These are phyloP conservation scores for Sebastes schlegelii DNA, from an alignment of 2,113 vertebrate genomes.

Conservation along the genomic window DNA sequence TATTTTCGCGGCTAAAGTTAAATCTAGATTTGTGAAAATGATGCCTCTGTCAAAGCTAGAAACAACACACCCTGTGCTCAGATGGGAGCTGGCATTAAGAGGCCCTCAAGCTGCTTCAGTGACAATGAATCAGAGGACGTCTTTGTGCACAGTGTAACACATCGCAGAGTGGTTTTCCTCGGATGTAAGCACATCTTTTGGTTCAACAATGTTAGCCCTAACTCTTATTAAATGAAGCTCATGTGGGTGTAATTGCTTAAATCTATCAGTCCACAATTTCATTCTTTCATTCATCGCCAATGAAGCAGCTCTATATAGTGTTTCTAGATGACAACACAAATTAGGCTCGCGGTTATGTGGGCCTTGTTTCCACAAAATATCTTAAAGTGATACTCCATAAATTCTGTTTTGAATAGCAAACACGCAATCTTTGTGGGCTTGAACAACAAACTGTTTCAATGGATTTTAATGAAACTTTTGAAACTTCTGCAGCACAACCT, in stretches of 20 bases:
- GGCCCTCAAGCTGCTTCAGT: conserved; percentile 54
- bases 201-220: conserved; percentile 65
- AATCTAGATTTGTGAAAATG: conserved; percentile 29
- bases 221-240: conserved; percentile 60
- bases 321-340: conserved; percentile 61
- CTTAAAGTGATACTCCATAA: conserved; percentile 24
- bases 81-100: conserved; percentile 49
- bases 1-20: conserved; percentile 16
- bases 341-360: conserved; percentile 43
- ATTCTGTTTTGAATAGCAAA: conserved; percentile 4
- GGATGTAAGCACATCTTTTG: conserved; percentile 66
- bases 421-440: not conserved
- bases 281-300: conserved; percentile 45
- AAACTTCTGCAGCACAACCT: not conserved
- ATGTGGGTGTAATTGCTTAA: conserved; percentile 71
- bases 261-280: conserved; percentile 60
- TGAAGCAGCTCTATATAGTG: conserved; percentile 45
- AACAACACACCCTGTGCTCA: conserved; percentile 47
- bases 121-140: conserved; percentile 56
- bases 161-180: conserved; percentile 59
- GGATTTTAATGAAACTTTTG: not conserved
- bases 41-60: conserved; percentile 40
- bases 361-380: conserved; percentile 29
- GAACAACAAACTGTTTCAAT: not conserved
- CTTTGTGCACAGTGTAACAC: conserved; percentile 41